Conservation (phyloP, 1,140 invertebrate genomes). For the Aphelinus certus region DNA sequence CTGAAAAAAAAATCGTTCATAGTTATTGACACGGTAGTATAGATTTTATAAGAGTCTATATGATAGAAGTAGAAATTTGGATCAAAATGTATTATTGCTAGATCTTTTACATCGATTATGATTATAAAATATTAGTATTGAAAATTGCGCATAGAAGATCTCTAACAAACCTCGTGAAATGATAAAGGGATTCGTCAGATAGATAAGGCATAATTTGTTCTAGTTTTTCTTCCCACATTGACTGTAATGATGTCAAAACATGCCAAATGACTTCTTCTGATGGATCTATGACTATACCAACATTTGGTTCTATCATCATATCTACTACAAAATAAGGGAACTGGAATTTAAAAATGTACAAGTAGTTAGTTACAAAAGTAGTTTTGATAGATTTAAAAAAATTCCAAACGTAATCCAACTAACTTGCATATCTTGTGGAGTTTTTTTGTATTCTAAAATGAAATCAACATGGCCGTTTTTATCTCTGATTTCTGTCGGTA, state of each 20-base stretch:
- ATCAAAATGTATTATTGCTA: too few species aligned
- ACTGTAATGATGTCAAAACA: slow-evolving; percentile 66
- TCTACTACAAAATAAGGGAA: slow-evolving; percentile 70
- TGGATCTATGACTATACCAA: slow-evolving; percentile 68
- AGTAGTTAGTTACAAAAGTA: too few species aligned
- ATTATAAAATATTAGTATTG: too few species aligned
- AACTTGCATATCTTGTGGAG: not conserved
- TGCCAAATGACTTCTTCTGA: slow-evolving; percentile 65
- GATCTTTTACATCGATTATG: too few species aligned
- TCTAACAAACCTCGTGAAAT: slow-evolving; percentile 65
- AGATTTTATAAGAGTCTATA: too few species aligned
- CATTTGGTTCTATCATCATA: slow-evolving; percentile 62
- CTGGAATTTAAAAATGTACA: slow-evolving; percentile 47
- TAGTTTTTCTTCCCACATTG: slow-evolving; percentile 70
- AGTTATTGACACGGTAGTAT: too few species aligned
- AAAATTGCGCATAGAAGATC: too few species aligned
- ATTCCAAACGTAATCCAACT: too few species aligned
- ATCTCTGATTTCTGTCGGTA: slow-evolving; percentile 59
- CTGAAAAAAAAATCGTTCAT: slow-evolving; percentile 59
- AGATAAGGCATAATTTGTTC: slow-evolving; percentile 69
- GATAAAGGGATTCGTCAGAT: slow-evolving; percentile 64
- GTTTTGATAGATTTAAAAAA: too few species aligned
- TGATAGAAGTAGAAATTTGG: too few species aligned
- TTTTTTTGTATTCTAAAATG: not conserved
- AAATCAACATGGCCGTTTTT: slow-evolving; percentile 48